Conservation (phyloP, 2,797 vertebrate species). For the Hypotaenidia okinawae region DNA sequence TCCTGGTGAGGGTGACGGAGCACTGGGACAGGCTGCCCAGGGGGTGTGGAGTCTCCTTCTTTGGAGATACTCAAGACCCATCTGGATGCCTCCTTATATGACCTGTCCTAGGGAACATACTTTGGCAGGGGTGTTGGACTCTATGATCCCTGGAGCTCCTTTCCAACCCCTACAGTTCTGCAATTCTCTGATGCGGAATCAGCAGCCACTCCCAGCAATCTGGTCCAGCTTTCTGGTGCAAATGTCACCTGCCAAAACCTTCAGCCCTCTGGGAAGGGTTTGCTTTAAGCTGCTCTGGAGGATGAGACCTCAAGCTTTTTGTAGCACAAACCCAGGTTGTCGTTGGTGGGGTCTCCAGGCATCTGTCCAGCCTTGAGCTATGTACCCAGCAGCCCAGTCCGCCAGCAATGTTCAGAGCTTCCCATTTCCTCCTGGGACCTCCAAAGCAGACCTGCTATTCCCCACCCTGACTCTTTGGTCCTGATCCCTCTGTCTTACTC, state of each 20-base stretch:
- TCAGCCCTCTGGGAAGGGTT: neutral
- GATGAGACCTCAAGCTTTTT: neutral
- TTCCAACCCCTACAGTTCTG: too few relatives aligned
- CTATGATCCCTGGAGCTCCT: too few relatives aligned
- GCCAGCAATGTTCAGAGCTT: neutral
- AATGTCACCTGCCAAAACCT: neutral
- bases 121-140: too few relatives aligned
- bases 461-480: neutral
- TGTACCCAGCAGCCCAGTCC: neutral
- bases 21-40: too few relatives aligned
- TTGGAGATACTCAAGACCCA: too few relatives aligned
- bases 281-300: neutral
- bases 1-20: too few relatives aligned
- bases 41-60: too few relatives aligned
- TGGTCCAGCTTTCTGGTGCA: neutral
- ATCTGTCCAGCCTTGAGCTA: neutral
- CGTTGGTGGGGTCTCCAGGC: neutral
- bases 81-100: too few relatives aligned
- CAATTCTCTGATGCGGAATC: neutral
- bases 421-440: neutral
- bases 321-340: neutral
- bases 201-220: neutral
- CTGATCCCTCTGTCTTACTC: constrained; percentile 6
- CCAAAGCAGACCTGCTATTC: neutral
- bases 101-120: too few relatives aligned